These are phyloP conservation scores for Myripristis jacobus DNA, from an alignment of 2,797 vertebrate genomes.

Conservation along the genomic window DNA sequence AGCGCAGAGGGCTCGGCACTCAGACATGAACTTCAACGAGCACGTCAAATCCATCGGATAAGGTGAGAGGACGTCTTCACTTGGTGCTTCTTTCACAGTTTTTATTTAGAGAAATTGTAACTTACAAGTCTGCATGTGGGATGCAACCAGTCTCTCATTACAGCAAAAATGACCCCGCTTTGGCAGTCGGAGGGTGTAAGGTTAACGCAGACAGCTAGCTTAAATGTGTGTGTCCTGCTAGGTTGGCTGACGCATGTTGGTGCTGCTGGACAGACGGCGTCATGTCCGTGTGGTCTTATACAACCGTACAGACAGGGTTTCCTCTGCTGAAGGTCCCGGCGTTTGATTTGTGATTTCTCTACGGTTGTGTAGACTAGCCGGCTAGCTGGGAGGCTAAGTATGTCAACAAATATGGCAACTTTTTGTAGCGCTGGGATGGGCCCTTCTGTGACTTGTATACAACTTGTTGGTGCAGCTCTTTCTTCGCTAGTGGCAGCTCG, in stretches of 20 bases:
- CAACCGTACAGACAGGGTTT: neutral
- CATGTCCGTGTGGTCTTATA: neutral
- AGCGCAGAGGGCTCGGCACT: slow-evolving; percentile 13
- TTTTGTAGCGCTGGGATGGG: slow-evolving; percentile 33
- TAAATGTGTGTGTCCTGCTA: slow-evolving; percentile 4
- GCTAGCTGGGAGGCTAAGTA: slow-evolving; percentile 47
- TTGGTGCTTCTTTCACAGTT: neutral
- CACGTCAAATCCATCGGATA: slow-evolving; percentile 26
- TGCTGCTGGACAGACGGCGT: neutral
- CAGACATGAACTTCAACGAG: slow-evolving; percentile 68
- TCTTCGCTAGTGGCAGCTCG: neutral
- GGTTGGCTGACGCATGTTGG: neutral
- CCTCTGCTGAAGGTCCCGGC: neutral
- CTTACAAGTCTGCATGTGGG: neutral
- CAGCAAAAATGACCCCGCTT: neutral
- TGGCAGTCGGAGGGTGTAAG: slow-evolving; percentile 51
- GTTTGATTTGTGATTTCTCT: neutral
- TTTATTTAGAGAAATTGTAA: too few species aligned
- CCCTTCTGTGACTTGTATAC: slow-evolving; percentile 32
- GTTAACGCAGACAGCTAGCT: slow-evolving; percentile 65
- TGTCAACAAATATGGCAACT: slow-evolving; percentile 75
- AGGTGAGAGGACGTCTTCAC: slow-evolving; percentile 58
- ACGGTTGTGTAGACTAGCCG: neutral
- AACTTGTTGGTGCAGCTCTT: neutral
- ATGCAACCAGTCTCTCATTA: too few species aligned